These are phyloP conservation scores for Bombyx huttoni DNA, from an alignment of 2,888 invertebrate species.

Conservation along the genomic window DNA sequence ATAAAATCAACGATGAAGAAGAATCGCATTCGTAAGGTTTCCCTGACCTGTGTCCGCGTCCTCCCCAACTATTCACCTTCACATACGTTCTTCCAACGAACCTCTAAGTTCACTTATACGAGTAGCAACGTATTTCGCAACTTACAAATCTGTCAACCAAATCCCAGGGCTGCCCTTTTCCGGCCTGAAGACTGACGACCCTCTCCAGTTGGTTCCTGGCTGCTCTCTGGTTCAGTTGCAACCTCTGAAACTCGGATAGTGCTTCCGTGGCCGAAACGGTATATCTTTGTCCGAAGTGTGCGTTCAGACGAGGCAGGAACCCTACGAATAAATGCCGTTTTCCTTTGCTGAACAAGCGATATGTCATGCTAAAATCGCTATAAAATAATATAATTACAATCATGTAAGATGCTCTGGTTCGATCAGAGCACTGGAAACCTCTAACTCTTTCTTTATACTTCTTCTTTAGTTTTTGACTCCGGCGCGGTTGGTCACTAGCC, in stretches of 20 bases:
- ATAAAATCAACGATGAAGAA: no score
- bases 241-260: conserved; percentile 78
- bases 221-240: conserved; percentile 72
- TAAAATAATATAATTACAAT: no score
- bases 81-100: not conserved
- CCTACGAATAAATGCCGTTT: conserved; percentile 41
- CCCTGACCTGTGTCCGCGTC: not conserved
- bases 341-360: not conserved
- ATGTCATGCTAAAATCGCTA: no score
- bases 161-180: conserved; percentile 75
- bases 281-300: conserved; percentile 79
- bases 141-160: conserved; percentile 75
- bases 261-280: conserved; percentile 81
- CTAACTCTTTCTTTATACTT: no score
- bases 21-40: no score
- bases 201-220: conserved; percentile 73
- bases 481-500: no score
- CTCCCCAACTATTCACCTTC: not conserved
- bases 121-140: not conserved
- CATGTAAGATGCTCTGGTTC: no score
- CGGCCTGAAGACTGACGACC: conserved; percentile 74
- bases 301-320: conserved; percentile 77
- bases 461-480: no score
- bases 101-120: not conserved
- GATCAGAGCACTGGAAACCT: no score